phyloP scores from a whole-genome alignment of 2,113 vertebrate genomes.

The Leptosomus discolor region DNA sequence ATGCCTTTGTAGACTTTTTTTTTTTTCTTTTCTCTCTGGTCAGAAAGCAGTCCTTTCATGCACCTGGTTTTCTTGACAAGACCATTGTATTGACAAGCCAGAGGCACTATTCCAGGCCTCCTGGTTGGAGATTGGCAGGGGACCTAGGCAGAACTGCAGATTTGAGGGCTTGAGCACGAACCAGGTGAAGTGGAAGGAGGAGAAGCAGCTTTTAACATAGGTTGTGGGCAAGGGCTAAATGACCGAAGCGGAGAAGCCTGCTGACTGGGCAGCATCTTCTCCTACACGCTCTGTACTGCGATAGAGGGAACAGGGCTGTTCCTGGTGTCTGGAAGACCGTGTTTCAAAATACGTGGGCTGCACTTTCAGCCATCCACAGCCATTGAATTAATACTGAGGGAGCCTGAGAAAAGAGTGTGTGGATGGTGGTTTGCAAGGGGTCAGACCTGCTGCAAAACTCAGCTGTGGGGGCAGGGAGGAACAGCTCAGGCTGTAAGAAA shows the following conservation, averaged over 20 bases:
- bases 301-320: not conserved
- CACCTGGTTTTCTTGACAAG: not conserved
- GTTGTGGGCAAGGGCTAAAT: not conserved
- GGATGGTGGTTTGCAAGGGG: not conserved
- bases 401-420: not conserved
- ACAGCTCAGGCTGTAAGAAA: not conserved
- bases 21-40: not conserved
- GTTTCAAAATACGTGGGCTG: rapidly evolving
- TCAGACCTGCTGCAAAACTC: not conserved
- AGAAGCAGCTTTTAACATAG: not conserved
- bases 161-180: not conserved
- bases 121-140: not conserved
- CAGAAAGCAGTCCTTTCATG: not conserved
- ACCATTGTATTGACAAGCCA: not conserved
- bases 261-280: not conserved
- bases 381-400: rapidly evolving
- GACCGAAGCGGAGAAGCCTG: not conserved
- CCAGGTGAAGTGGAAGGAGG: not conserved
- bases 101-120: not conserved
- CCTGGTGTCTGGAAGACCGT: rapidly evolving
- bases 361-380: not conserved
- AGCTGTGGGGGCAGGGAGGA: not conserved
- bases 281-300: not conserved
- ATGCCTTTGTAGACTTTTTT: not conserved
- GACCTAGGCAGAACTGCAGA: not conserved